These are phyloP conservation scores for Meteorus cinctellus DNA, from an alignment of 2,888 invertebrate species.

Conservation along the genomic window DNA sequence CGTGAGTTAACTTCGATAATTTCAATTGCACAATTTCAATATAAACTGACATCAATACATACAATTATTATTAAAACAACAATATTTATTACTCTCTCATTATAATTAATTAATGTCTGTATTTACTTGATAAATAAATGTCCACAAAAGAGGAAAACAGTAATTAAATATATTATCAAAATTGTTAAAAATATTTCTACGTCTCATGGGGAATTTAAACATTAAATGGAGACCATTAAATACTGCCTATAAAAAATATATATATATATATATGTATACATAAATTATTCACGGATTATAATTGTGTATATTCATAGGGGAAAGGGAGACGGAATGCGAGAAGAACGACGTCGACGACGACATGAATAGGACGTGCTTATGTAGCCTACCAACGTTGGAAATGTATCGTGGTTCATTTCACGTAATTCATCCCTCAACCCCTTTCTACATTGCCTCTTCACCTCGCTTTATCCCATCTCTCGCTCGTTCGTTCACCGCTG, in stretches of 20 bases:
- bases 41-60: not conserved
- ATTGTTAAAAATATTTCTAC: too few species aligned
- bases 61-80: not conserved
- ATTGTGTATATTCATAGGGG: constrained; percentile 35
- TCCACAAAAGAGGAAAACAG: not conserved
- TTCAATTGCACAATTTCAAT: not conserved
- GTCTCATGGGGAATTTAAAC: too few species aligned
- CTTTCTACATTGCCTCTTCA: constrained; percentile 1
- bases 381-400: not conserved
- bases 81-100: not conserved
- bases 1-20: not conserved
- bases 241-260: not conserved
- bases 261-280: not conserved
- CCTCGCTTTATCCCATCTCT: not conserved
- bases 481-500: not conserved
- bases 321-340: not conserved
- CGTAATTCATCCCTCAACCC: constrained; percentile 49
- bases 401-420: constrained; percentile 32
- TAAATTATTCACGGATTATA: constrained; percentile 15
- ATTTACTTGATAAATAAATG: not conserved
- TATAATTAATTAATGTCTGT: not conserved
- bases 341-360: constrained; percentile 24
- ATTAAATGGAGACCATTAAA: not conserved
- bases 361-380: constrained; percentile 11
- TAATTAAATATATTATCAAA: too few species aligned